phyloP scores from a whole-genome alignment of 1,140 invertebrate genomes.

The Thaumatotibia leucotreta region DNA sequence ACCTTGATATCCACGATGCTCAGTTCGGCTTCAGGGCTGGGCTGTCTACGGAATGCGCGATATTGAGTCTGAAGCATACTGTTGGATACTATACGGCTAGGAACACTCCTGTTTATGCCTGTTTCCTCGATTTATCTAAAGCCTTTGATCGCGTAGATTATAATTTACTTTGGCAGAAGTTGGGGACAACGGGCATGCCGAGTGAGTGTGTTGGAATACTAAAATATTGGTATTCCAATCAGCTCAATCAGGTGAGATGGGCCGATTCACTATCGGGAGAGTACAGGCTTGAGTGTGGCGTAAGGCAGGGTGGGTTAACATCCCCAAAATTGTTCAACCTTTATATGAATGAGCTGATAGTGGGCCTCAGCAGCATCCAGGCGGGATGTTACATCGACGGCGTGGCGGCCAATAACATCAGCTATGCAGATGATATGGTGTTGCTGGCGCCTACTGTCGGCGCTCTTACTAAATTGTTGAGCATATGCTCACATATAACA shows the following conservation, averaged over 20 bases:
- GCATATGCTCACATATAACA: constrained; percentile 9
- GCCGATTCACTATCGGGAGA: not conserved
- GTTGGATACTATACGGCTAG: too few species aligned
- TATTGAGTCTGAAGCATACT: too few species aligned
- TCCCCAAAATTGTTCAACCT: too few species aligned
- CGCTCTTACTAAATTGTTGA: not conserved
- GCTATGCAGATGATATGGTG: too few species aligned
- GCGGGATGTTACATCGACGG: not conserved
- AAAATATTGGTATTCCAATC: not conserved
- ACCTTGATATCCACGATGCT: not conserved
- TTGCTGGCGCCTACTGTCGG: not conserved
- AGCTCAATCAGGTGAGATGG: not conserved
- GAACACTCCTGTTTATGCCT: too few species aligned
- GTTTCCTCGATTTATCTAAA: too few species aligned
- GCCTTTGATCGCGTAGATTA: too few species aligned
- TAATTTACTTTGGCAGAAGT: not conserved
- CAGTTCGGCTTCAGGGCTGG: too few species aligned
- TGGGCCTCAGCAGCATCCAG: too few species aligned
- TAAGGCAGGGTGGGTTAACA: constrained; percentile 1
- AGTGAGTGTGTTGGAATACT: not conserved
- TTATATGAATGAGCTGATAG: too few species aligned
- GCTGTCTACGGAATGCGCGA: too few species aligned
- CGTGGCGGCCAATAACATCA: not conserved
- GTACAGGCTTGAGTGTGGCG: not conserved
- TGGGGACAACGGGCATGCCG: not conserved